Base-by-base conservation (phyloP, 2,888 invertebrate species). In the Leistus spinibarbis region DNA sequence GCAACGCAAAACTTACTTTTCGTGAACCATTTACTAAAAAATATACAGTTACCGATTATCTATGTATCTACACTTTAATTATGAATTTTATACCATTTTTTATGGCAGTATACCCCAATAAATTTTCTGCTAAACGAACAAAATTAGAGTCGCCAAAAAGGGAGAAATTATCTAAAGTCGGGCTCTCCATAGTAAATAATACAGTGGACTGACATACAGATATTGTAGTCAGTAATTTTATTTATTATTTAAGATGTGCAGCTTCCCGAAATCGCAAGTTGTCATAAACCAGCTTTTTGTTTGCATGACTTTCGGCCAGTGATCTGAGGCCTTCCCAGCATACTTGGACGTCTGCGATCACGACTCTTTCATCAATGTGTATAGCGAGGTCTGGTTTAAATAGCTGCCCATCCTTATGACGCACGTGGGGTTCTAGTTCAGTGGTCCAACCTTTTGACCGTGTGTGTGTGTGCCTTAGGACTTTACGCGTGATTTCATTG, bases 401-500 rank as follows among this genome's bases (percentile, higher is more conserved):
- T 54, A 67, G 17, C 19, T 40, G 13, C 3, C 67, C 67, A 19
- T 67, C 67, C 2, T 1, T 17, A 17, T 67, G 67, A 3, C 20
- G 19, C 9, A 67, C 67, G 5, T 17, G 24, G 9, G 67, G 40
- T 53, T 67, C 54, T 10, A 67, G 3, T 16, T 67, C 53, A 9
- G 67, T 67, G 7, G 17, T 67, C 67, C 67, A 67, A n/a, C 53
- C 54, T 19, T 67, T 67, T 10, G 3, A 1, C 17, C 67, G 3
- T 16, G 53, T 13, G n/a, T n/a, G n/a, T n/a, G n/a, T n/a, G 20
- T 19, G 20, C 13, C 22, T 24, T 3, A 54, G 54, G 40, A 67
- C 17, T 20, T 67, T 54, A 5, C 2, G 1, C 53, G 17, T 53
- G 53, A 67, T 20, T 67, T 40, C 67, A 54, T 80, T 76, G 69